Base-by-base conservation (phyloP, 2,797 vertebrate species). In the Gouania willdenowi region DNA sequence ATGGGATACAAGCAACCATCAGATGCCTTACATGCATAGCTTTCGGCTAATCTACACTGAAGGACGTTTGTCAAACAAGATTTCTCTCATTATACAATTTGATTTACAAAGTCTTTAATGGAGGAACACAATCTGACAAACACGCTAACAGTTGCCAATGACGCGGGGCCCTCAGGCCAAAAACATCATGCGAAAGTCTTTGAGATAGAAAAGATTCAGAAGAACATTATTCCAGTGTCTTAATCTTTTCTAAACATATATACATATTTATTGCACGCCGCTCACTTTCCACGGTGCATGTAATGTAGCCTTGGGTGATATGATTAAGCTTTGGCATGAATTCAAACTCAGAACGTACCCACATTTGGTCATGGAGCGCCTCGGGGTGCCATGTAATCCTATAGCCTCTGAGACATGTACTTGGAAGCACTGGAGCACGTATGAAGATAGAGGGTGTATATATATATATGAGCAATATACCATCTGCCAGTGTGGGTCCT, bases 301-400 rank as follows among this genome's bases (percentile, higher is more conserved):
- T 55, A 37, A 44, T 26, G 35, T 64, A 16, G 53, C 72, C 46
- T 5, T 14, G 24, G 35, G 55, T 39, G 42, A 62, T 41, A 44
- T 39, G 54, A 69, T 52, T 16, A 41, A 66, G 35, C 35, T 30
- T 22, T 10, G n/a, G 36, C 44, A 50, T 28, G 24, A 41, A 30
- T 66, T 49, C 46, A 41, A 24, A 28, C 28, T 4, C 23, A 70
- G 43, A 47, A 46, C 54, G 40, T 48, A 13, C 54, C 64, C 57
- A 50, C 68, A 73, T 79, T 76, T 67, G 73, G 71, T 67, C 43
- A 43, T 18, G 4, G 20, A 32, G 44, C 32, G 3, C 21, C 38
- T 26, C 17, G 8, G 16, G 56, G 51, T 30, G 8, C n/a, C 5
- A 2, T n/a, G 74, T 53, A 78, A 79, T 32, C 12, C 24, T 20